These are phyloP conservation scores for Pegea sp. DNA, from an alignment of 23 tunicate genomes.

Conservation along the genomic window DNA sequence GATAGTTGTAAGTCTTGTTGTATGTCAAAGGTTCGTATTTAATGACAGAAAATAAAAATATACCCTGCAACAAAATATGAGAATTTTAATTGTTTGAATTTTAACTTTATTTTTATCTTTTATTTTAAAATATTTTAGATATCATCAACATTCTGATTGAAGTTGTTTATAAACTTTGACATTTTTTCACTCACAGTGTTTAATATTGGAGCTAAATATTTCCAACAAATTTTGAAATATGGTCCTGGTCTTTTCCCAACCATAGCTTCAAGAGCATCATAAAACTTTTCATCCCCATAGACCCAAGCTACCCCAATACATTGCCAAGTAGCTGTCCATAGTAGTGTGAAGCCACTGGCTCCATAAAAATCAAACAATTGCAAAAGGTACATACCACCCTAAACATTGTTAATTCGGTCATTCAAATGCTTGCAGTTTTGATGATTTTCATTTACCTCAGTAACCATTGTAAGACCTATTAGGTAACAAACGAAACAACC, in stretches of 20 bases:
- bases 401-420: neutral
- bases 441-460: slow-evolving; percentile 20
- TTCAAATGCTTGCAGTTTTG: neutral
- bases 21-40: slow-evolving; percentile 68
- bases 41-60: slow-evolving; percentile 37
- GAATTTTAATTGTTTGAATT: neutral
- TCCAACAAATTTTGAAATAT: slow-evolving; percentile 61
- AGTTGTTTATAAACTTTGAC: neutral
- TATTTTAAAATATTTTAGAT: neutral
- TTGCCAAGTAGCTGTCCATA: slow-evolving; percentile 97
- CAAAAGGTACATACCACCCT: slow-evolving; percentile 96
- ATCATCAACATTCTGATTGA: neutral
- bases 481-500: slow-evolving; percentile 63
- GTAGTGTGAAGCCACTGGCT: slow-evolving; percentile 87
- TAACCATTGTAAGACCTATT: slow-evolving; percentile 80
- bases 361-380: slow-evolving; percentile 94
- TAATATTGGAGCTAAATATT: slow-evolving; percentile 38
- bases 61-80: slow-evolving; percentile 33
- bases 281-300: slow-evolving; percentile 84
- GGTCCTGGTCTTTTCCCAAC: slow-evolving; percentile 67
- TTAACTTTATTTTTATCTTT: neutral
- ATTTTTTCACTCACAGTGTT: slow-evolving; percentile 34
- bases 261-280: slow-evolving; percentile 61
- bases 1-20: slow-evolving; percentile 68
- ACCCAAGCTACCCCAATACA: slow-evolving; percentile 84